Evolutionary conservation across 2,797 vertebrate species (phyloP).

Genomic region (Enteromius trimaculatus): DNA sequence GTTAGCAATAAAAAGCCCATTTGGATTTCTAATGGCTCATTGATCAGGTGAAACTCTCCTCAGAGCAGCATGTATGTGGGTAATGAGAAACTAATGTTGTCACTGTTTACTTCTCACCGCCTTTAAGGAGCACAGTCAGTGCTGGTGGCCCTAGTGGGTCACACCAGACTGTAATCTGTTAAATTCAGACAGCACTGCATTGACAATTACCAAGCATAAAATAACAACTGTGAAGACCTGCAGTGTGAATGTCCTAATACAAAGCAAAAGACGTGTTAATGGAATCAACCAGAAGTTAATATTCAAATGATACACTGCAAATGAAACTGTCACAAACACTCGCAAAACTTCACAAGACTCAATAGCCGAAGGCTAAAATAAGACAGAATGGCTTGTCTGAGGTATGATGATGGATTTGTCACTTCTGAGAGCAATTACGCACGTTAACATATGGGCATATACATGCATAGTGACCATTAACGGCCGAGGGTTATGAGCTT

Average conservation of each 20-base stretch:
- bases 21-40: conserved; percentile 66
- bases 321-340: neutral
- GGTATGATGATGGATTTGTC: neutral
- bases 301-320: neutral
- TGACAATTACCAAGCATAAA: conserved; percentile 31
- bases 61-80: conserved; percentile 35
- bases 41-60: conserved; percentile 61
- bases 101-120: conserved; percentile 29
- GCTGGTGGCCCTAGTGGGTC: neutral
- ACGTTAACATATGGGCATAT: neutral
- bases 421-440: neutral
- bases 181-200: conserved; percentile 16
- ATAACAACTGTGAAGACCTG: conserved; percentile 19
- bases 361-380: neutral
- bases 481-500: neutral
- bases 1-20: conserved; percentile 64
- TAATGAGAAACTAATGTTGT: conserved; percentile 36
- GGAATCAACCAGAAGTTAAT: neutral
- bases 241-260: neutral
- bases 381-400: neutral
- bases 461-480: neutral
- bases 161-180: conserved; percentile 26
- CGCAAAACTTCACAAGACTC: neutral
- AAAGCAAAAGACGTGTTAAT: neutral
- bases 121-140: conserved; percentile 19